Evolutionary conservation across 1,140 invertebrate genomes (phyloP), one percentile per base, ranked within the genome.

Genomic region (Cephus cinctus): DNA sequence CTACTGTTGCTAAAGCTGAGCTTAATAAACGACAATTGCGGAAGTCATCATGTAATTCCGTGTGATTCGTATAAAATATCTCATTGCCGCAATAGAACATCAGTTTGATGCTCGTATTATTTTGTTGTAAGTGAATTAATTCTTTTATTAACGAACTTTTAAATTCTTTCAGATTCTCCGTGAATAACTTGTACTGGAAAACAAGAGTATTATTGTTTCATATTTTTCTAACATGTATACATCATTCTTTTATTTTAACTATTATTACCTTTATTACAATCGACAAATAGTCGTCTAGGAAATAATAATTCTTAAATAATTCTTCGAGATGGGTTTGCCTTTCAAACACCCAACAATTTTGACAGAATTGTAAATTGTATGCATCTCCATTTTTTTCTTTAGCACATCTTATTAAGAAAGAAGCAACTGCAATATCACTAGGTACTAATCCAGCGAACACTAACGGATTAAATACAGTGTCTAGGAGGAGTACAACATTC

Each of bases 1-100:
- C 27, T 11, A 74, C 45, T 4, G 42, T 38, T 14, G 44, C 44
- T 21, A 70, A 46, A 4, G 66, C 45, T 9, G 32, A 38, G 8
- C 56, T 65, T 23, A 73, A 39, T 4, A 65, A 38, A 30, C 52
- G 43, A 52, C 70, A 71, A 2, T 49, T 44, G 23, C 49, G 49
- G 0, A 48, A 49, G 23, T 60, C 46, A 2, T 65, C 22, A 11
- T 64, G 54, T 11, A 56, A 12, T 19, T 38, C n/a, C 1, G 51
- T 39, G 3, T 39, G 38, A 48, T 61, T 61, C 22, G 47, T 50
- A 5, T 56, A 56, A 12, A 61, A n/a, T 1, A 54, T 27, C 25
- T 45, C 15, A 9, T 34, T 4, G 5, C 45, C 42, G 4, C 44
- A 50, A 14, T 54, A 44, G 6, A 58, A 55, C 2, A 57, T 43